Conservation (phyloP, 2,888 invertebrate genomes). For the Hecatera dysodea region DNA sequence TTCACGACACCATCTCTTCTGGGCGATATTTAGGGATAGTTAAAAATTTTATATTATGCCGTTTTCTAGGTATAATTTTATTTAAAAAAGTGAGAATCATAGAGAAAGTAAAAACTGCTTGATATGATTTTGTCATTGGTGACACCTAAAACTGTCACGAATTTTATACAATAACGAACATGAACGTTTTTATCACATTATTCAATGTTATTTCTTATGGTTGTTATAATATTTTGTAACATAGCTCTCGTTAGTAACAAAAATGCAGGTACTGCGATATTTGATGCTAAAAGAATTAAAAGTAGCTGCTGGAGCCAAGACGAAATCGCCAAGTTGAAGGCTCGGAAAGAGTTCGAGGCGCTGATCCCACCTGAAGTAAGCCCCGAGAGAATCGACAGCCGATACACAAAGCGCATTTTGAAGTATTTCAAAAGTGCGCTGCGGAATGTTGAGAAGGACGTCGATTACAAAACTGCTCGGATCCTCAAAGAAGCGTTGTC, state of each 20-base stretch:
- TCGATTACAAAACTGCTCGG: slow-evolving; percentile 66
- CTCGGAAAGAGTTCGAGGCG: slow-evolving; percentile 80
- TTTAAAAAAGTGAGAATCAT: neutral
- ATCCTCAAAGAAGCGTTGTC: slow-evolving; percentile 80
- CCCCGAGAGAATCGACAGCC: slow-evolving; percentile 78
- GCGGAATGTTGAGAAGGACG: slow-evolving; percentile 64
- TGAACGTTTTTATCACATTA: slow-evolving; percentile 64
- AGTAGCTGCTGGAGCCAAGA: slow-evolving; percentile 81
- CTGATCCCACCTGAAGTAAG: slow-evolving; percentile 74
- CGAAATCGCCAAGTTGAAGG: slow-evolving; percentile 80
- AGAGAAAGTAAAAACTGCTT: slow-evolving; percentile 14
- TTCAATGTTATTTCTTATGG: slow-evolving; percentile 81
- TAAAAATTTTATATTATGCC: no score
- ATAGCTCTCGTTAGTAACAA: slow-evolving; percentile 64
- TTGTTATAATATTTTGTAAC: slow-evolving; percentile 73
- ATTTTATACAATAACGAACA: slow-evolving; percentile 55
- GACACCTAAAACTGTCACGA: slow-evolving; percentile 40
- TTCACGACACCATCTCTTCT: no score
- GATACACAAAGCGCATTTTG: slow-evolving; percentile 76
- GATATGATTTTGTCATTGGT: slow-evolving; percentile 13
- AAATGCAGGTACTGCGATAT: slow-evolving; percentile 82
- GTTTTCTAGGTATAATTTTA: no score
- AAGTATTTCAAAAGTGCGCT: slow-evolving; percentile 78
- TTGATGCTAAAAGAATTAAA: slow-evolving; percentile 70
- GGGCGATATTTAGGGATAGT: no score